Evolutionary conservation across 1,140 invertebrate genomes (phyloP), one percentile per base, ranked within the genome.

Genomic region (Aleiodes sp.): DNA sequence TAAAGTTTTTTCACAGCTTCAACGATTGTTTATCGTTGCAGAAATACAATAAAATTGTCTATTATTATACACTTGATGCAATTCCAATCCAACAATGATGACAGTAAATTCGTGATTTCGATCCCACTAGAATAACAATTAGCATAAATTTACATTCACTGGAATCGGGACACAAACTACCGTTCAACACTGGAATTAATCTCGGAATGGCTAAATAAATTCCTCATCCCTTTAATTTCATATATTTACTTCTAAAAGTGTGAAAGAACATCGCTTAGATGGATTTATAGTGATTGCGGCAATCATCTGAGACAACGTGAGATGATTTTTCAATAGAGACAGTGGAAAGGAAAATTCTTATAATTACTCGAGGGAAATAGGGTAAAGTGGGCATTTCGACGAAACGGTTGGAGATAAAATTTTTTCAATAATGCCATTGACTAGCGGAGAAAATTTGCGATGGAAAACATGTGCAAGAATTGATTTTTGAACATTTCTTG

Each of bases 91-190:
- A 52, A 21, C 46, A 21, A 52, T 52, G 19, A 52, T 52, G 46
- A 52, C 46, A 21, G 16, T 21, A 16, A 24, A 52, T 52, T 52
- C 26, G 12, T 52, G 46, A 52, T 52, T 52, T 21, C 19, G 21
- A 21, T 52, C 10, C 21, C 46, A 52, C 46, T 52, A 52, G 46
- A 52, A n/a, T 21, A 52, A 52, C 21, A 52, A 52, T 52, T 52
- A 52, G 46, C 46, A 52, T 52, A 52, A 52, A 52, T 52, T 52
- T 24, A 16, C 46, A 52, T 52, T 52, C 21, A 24, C 16, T 16
- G 46, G 16, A 52, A 9, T 9, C 21, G 16, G 46, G n/a, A n/a
- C n/a, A 52, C 16, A 52, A 52, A 52, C 46, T 52, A 24, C 46
- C 46, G 46, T 24, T 52, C 19, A 10, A n/a, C 19, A 16, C 46